A percentile compares a stretch with the other conserved stretches of the same genome.
phyloP scores from a whole-genome alignment of 2,113 vertebrate genomes.

The Rhagologus leucostigma region DNA sequence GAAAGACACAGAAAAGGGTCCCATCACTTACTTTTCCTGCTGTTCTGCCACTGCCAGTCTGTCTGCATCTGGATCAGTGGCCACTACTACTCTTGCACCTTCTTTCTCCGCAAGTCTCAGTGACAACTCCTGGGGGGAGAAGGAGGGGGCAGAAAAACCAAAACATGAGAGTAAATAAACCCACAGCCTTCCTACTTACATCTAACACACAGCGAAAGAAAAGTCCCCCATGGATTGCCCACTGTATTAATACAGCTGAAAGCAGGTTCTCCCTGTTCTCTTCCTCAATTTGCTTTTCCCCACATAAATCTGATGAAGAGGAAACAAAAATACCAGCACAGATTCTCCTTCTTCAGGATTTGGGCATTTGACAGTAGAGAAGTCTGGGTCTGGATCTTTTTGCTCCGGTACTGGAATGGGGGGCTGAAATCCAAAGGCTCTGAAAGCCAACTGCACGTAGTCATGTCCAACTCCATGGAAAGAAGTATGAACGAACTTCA shows the following conservation, averaged over 20 bases:
- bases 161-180: background rate
- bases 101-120: slow-evolving; percentile 87
- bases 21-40: slow-evolving; percentile 75
- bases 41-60: slow-evolving; percentile 90
- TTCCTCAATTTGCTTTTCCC: background rate
- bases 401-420: slow-evolving; percentile 93
- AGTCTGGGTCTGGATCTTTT: slow-evolving; percentile 90
- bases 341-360: slow-evolving; percentile 94
- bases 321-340: slow-evolving; percentile 80
- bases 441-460: slow-evolving; percentile 88
- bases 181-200: background rate
- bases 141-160: fast-evolving
- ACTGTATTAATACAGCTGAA: background rate
- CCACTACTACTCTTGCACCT: slow-evolving; percentile 81
- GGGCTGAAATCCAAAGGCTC: slow-evolving; percentile 82
- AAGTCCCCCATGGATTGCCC: background rate
- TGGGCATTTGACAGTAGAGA: slow-evolving; percentile 88
- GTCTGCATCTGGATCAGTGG: slow-evolving; percentile 94
- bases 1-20: background rate
- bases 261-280: background rate
- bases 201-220: background rate
- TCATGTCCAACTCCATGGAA: slow-evolving; percentile 93
- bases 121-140: slow-evolving; percentile 78
- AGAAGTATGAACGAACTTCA: slow-evolving; percentile 91
- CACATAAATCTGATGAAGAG: background rate